Base-by-base conservation (phyloP, 2,888 invertebrate species). In the Leptarthrus brevirostris region DNA sequence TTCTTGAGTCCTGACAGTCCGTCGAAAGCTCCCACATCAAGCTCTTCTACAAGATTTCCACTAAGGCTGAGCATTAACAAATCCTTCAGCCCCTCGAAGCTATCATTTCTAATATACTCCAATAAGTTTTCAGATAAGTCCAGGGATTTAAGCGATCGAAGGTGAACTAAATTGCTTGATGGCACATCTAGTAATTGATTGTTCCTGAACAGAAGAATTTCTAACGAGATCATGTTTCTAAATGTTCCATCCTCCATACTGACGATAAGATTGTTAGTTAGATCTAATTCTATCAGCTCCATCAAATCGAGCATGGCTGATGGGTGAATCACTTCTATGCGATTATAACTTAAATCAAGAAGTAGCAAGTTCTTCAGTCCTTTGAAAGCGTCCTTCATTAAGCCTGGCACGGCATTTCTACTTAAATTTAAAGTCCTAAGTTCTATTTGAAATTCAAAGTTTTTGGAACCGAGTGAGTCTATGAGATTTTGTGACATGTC, bases 401-500 rank as follows among this genome's bases (percentile, higher is more conserved):
- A 83, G 71, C 87, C 87, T 80, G 89, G 89, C 47, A 94, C 88
- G 75, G 87, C 87, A 84, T 96, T 96, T 77, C 89, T 86, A 82
- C 93, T 93, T 76, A 95, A 86, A 83, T 95, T 93, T 30, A 96
- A 86, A 76, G 89, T 88, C 54, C 90, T 88, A 85, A 96, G 87
- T 78, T 90, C 90, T 74, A 87, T 88, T 80, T 94, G 93, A 77
- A 89, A 90, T 77, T 92, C 91, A 80, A 97, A 95, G 83, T 94
- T 94, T 80, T 91, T 90, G 79, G 91, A 90, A 80, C 94, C 95
- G 80, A 97, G 86, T 12, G 91, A 90, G 83, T 90, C 89, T 78
- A 97, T 91, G 81, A 89, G 90, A 86, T 96, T 96, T 82, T 89
- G 88, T 14, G 94, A 93, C 64, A 96, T 88, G 83, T 97, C 94